phyloP scores from a whole-genome alignment of 2,113 vertebrate genomes.

The Dendropsophus ebraccatus region DNA sequence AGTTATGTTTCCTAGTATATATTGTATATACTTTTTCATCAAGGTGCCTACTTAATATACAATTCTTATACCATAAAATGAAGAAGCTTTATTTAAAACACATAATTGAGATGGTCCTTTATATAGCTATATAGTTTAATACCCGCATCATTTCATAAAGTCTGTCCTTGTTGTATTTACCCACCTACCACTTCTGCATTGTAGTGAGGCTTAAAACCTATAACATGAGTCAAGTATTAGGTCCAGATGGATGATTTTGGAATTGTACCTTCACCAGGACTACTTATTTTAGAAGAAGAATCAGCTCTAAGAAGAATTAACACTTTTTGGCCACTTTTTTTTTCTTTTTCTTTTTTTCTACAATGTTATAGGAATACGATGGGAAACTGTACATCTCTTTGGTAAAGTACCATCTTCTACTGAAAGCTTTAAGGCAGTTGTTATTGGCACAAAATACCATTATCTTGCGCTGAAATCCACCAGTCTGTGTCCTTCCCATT shows the following conservation, averaged over 20 bases:
- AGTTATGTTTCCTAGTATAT: slow-evolving; percentile 40
- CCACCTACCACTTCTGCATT: slow-evolving; percentile 2
- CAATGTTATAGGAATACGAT: slow-evolving; percentile 72
- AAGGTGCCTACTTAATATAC: slow-evolving; percentile 88
- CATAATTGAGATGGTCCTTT: slow-evolving; percentile 28
- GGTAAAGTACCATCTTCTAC: slow-evolving; percentile 75
- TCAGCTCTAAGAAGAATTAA: background rate
- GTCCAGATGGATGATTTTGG: background rate
- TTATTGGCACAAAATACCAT: slow-evolving; percentile 85
- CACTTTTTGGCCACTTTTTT: background rate
- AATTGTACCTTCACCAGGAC: background rate
- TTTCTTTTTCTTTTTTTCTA: background rate
- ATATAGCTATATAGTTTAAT: slow-evolving; percentile 65
- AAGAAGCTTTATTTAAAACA: slow-evolving; percentile 64
- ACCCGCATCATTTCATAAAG: slow-evolving; percentile 83
- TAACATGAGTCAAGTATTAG: slow-evolving; percentile 20
- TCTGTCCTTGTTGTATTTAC: slow-evolving; percentile 46
- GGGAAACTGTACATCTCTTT: slow-evolving; percentile 65
- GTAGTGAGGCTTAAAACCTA: slow-evolving; percentile 20
- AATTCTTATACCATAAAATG: slow-evolving; percentile 82
- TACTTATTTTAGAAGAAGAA: background rate
- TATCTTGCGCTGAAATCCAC: slow-evolving; percentile 59
- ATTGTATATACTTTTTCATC: slow-evolving; percentile 71
- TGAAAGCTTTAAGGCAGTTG: slow-evolving; percentile 91
- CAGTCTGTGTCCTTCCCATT: background rate